Base-by-base conservation (phyloP, 2,113 vertebrate species). In the Stomatorhinus ivindoensis region DNA sequence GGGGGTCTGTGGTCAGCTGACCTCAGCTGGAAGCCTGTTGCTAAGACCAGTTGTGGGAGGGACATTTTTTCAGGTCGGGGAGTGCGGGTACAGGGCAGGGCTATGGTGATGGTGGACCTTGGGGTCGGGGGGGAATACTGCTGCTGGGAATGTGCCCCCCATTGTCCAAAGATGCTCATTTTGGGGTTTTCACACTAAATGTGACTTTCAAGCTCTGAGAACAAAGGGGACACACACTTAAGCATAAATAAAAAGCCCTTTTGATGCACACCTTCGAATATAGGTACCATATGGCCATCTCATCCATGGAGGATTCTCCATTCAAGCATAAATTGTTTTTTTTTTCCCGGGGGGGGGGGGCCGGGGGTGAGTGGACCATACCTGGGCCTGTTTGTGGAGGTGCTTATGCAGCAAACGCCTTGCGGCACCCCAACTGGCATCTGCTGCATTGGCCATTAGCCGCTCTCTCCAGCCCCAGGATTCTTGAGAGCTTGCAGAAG, bases 21-120 rank as follows among this genome's bases (percentile, higher is more conserved):
- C 90, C 93, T 95, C 96, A 93, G 90, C 93, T 95, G 96, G 93
- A 93, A 90, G 92, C 92, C 93, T 92, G 76, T 92, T 90, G 88
- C 90, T 93, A 90, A 27, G n/a, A 4, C 24, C 8, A 51, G 47
- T 9, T 7, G 3, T 85, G 83, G n/a, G 92, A 94, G 94, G 94
- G 82, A 90, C 87, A 92, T 50, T 94, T 92, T 46, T 27, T 15
- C 21, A 55, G 35, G 31, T 19, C 42, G 65, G 46, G 61, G 44
- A 87, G 86, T 21, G 3, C 88, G 44, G 58, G 90, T 91, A 47
- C 44, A 5, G 58, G 90, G 65, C 65, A 13, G 90, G 92, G 92
- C 88, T 19, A 87, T 94, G 44, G 89, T 93, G 90, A 42, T 89
- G 91, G 91, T 65, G 89, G 86, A 47, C 91, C 92, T 90, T 95